Base-by-base conservation (phyloP, 2,888 invertebrate genomes). In the Sicus ferrugineus region DNA sequence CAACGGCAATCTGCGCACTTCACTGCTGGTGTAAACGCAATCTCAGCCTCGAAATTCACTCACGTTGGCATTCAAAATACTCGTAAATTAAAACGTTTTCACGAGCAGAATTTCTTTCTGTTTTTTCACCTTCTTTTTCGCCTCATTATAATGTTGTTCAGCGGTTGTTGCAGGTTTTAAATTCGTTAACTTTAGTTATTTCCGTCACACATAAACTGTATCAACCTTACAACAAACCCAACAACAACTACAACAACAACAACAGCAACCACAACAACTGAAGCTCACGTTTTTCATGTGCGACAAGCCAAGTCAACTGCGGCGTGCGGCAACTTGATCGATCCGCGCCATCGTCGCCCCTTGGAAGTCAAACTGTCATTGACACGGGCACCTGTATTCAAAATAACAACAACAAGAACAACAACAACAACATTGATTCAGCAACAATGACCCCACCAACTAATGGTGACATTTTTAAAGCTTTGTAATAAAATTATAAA, bases 321-420 rank as follows among this genome's bases (percentile, higher is more conserved):
- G 26, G 42, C 23, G 14, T 9, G 42, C 42, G 23, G 61, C 16
- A 14, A 28, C 30, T 31, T 63, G 63, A 64, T 64, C 64, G 64
- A 52, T 64, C 34, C 64, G 23, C 31, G 61, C 19, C 16, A 9
- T 42, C n/a, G n/a, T n/a, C n/a, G n/a, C n/a, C 42, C 73, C 74
- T 77, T 77, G 80, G 77, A 77, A 77, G 79, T 82, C 78, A 79
- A 81, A 81, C 81, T 81, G 81, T 79, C 82, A 81, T 80, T 81
- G 81, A 82, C 82, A 80, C 82, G 76, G 76, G 77, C 72, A 58
- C 73, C 72, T 70, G 69, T 65, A 58, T 66, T 19, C 14, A 38
- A 52, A 46, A 42, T 56, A 34, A 23, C 54, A 54, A 30, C 58
- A 66, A 30, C 54, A 31, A 21, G 31, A 65, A 65, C 42, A 21